Evolutionary conservation across 1,140 invertebrate genomes (phyloP).

Genomic region (Lamellibrachia luymesi): DNA sequence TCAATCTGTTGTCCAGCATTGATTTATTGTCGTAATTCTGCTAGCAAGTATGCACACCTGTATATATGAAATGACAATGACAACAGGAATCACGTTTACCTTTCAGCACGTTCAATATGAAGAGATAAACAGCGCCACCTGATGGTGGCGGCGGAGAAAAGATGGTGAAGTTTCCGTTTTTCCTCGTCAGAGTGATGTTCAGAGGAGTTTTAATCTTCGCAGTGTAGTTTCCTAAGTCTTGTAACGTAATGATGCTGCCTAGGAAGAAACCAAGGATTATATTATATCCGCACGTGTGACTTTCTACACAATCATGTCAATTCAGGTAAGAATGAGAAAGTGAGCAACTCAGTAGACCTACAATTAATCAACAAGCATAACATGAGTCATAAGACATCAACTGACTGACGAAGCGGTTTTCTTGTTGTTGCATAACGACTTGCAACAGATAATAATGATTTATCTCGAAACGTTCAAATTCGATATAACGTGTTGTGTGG

Average conservation of each 20-base stretch:
- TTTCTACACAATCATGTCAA: no score
- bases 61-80: not conserved
- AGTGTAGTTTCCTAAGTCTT: conserved; percentile 44
- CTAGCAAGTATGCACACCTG: not conserved
- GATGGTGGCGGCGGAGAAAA: conserved; percentile 76
- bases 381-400: no score
- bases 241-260: conserved; percentile 43
- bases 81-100: conserved; percentile 32
- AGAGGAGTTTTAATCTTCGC: conserved; percentile 31
- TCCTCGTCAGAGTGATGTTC: conserved; percentile 12
- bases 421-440: no score
- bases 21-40: no score
- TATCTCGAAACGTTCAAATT: no score
- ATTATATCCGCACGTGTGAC: no score
- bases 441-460: no score
- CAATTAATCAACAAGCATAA: no score
- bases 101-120: conserved; percentile 80
- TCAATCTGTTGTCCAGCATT: no score
- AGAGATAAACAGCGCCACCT: conserved; percentile 74
- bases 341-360: not conserved
- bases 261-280: not conserved
- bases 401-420: no score
- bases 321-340: no score
- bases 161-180: conserved; percentile 63
- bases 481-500: no score